phyloP scores from a whole-genome alignment of 2,888 invertebrate genomes.

The Pemphredon lugubris region DNA sequence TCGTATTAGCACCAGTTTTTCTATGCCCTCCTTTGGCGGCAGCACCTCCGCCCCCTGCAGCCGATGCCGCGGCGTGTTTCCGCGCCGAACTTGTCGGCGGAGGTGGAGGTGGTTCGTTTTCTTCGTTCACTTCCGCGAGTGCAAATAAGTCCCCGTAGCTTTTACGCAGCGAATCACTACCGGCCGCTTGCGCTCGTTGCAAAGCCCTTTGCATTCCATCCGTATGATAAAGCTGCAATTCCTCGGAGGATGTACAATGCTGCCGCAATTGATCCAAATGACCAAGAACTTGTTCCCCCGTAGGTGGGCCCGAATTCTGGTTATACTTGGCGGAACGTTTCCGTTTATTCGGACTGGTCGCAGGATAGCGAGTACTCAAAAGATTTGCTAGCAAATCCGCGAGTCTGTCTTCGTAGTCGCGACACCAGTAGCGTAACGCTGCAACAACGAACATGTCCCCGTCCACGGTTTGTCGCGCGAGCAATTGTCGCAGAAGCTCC shows the following conservation, averaged over 20 bases:
- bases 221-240: constrained; percentile 88
- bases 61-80: constrained; percentile 72
- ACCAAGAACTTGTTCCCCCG: constrained; percentile 92
- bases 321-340: constrained; percentile 90
- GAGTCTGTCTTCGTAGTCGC: constrained; percentile 94
- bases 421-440: constrained; percentile 96
- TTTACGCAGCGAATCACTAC: constrained; percentile 94
- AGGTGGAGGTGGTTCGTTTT: constrained; percentile 84
- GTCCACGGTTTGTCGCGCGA: constrained; percentile 88
- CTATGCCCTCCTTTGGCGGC: constrained; percentile 73
- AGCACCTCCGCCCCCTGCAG: constrained; percentile 61
- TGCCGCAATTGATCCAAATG: constrained; percentile 95
- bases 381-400: constrained; percentile 90
- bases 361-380: constrained; percentile 91
- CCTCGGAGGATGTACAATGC: constrained; percentile 83
- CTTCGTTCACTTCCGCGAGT: constrained; percentile 89
- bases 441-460: constrained; percentile 95
- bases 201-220: constrained; percentile 96
- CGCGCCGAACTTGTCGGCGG: constrained; percentile 83
- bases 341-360: constrained; percentile 94
- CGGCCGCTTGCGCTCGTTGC: constrained; percentile 92
- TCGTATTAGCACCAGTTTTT: constrained; percentile 74
- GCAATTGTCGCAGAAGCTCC: constrained; percentile 91
- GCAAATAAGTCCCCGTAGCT: constrained; percentile 95
- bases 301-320: constrained; percentile 87